Conservation (phyloP, 1,140 invertebrate genomes). For the Geopemphigus sp. region DNA sequence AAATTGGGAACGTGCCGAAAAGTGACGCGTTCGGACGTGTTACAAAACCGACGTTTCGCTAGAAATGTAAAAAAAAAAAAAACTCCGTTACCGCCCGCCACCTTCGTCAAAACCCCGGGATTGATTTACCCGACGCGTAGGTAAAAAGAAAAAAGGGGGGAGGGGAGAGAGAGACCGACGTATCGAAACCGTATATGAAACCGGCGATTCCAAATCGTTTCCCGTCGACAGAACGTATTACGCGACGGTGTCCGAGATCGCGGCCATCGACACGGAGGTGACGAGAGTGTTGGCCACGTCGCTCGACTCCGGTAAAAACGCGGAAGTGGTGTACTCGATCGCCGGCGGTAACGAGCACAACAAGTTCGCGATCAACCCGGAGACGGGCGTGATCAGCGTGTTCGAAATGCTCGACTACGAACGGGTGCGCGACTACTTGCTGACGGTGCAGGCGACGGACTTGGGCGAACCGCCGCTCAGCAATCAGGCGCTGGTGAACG, state of each 20-base stretch:
- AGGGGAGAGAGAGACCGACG: too few species aligned
- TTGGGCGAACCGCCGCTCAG: slow-evolving; percentile 80
- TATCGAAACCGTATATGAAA: too few species aligned
- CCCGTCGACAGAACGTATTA: slow-evolving; percentile 60
- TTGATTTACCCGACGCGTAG: too few species aligned
- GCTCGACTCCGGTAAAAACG: slow-evolving; percentile 90
- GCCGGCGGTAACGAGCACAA: slow-evolving; percentile 84
- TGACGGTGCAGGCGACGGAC: slow-evolving; percentile 88
- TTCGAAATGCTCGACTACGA: slow-evolving; percentile 73
- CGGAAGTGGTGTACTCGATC: slow-evolving; percentile 85
- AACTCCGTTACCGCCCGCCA: too few species aligned
- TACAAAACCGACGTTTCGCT: too few species aligned
- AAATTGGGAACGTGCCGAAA: too few species aligned
- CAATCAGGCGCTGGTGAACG: slow-evolving; percentile 82
- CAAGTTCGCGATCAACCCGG: slow-evolving; percentile 75
- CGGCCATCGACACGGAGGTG: slow-evolving; percentile 72
- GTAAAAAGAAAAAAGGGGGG: too few species aligned
- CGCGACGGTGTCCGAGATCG: slow-evolving; percentile 71
- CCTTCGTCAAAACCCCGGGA: too few species aligned
- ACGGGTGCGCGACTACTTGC: slow-evolving; percentile 76
- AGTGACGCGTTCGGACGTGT: too few species aligned
- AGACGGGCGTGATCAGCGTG: slow-evolving; percentile 59
- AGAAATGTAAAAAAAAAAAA: too few species aligned
- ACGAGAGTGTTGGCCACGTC: slow-evolving; percentile 82
- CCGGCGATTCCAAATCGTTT: too few species aligned